Evolutionary conservation across 2,888 invertebrate genomes (phyloP).

Genomic region (Hyposoter dolosus): DNA sequence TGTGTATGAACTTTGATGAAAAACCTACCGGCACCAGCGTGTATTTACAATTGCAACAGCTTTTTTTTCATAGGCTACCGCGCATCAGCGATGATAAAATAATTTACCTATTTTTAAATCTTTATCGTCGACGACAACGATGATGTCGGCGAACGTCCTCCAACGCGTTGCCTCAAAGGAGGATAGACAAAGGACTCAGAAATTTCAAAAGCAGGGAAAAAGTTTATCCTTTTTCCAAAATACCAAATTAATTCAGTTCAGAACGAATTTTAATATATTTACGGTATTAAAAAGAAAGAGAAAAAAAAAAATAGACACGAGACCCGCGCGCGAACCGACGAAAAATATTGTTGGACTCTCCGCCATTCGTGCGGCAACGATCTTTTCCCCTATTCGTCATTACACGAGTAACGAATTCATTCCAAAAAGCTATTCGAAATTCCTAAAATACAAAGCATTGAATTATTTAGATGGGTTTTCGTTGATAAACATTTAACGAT

Average conservation of each 20-base stretch:
- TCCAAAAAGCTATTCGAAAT: neutral
- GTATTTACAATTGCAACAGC: constrained; percentile 15
- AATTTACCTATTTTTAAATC: neutral
- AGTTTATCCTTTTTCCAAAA: neutral
- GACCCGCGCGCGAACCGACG: neutral
- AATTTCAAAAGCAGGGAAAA: neutral
- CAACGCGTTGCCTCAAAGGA: neutral
- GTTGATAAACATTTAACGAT: constrained; percentile 27
- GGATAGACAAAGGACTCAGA: neutral
- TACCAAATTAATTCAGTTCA: neutral
- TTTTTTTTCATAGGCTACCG: constrained; percentile 2
- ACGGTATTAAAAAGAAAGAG: neutral
- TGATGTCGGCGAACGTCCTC: neutral
- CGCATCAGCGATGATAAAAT: constrained; percentile 5
- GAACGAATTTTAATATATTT: neutral
- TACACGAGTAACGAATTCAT: neutral
- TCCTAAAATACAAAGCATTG: neutral
- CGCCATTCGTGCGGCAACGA: neutral
- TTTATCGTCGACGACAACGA: neutral
- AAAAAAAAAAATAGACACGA: neutral
- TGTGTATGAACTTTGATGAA: constrained; percentile 17
- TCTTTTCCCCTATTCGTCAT: neutral
- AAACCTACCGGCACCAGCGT: constrained; percentile 31
- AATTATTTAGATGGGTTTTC: constrained; percentile 2
- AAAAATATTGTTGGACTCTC: neutral